Evolutionary conservation across 2,797 vertebrate genomes (phyloP).

Genomic region (Anguilla obscura): DNA sequence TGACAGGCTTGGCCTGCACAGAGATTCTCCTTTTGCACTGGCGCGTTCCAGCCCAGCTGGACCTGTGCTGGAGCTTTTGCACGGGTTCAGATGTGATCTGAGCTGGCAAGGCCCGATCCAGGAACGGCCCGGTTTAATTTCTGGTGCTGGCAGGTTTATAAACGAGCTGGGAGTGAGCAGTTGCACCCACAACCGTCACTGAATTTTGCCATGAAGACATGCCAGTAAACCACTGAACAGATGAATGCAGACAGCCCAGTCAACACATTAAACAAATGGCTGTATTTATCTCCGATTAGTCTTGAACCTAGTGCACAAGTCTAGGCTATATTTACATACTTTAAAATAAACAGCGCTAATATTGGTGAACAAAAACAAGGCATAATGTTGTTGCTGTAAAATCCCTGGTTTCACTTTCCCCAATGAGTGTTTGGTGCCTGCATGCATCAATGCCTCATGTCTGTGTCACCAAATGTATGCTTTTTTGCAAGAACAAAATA

Average conservation of each 20-base stretch:
- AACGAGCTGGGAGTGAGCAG: no score
- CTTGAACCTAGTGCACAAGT: no score
- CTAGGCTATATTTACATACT: no score
- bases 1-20: conserved; percentile 39
- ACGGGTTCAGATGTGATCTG: neutral
- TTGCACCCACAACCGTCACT: no score
- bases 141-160: neutral
- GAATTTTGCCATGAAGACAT: no score
- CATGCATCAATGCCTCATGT: neutral
- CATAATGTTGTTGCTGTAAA: neutral
- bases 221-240: no score
- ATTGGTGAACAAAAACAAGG: neutral
- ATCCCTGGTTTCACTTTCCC: neutral
- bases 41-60: no score
- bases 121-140: neutral
- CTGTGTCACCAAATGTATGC: neutral
- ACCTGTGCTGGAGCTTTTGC: neutral
- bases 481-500: neutral
- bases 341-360: neutral
- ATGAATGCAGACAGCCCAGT: no score
- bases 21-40: no score
- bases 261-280: no score
- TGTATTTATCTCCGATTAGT: no score
- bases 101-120: neutral
- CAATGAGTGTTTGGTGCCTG: neutral